Conservation (phyloP, 1,140 invertebrate genomes). For the Solen grandis region DNA sequence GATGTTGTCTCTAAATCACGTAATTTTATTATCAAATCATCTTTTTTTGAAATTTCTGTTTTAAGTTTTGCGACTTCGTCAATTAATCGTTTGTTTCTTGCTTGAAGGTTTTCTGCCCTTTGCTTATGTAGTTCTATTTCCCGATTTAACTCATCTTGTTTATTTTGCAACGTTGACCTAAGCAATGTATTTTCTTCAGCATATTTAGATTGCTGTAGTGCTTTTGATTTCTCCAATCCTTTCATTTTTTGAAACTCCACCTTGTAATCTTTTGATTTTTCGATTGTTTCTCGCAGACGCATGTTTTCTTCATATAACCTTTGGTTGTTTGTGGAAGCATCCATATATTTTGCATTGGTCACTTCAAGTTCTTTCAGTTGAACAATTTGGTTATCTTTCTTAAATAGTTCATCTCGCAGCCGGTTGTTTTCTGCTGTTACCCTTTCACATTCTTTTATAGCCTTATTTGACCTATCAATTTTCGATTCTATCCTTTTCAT, state of each 20-base stretch:
- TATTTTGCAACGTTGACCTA: conserved; percentile 33
- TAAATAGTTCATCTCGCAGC: conserved; percentile 36
- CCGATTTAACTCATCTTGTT: conserved; percentile 28
- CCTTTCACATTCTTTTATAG: conserved; percentile 27
- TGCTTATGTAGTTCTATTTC: conserved; percentile 50
- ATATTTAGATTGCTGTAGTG: conserved; percentile 1
- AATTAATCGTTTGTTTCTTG: conserved; percentile 37
- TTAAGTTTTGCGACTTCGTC: conserved; percentile 42
- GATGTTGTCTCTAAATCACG: conserved; percentile 9
- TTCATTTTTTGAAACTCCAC: conserved; percentile 34
- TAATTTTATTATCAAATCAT: conserved; percentile 46
- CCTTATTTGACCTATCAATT: conserved; percentile 21
- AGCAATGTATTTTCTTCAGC: conserved; percentile 42
- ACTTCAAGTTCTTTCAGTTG: conserved; percentile 40
- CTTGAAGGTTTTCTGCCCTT: conserved; percentile 23
- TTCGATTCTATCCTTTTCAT: conserved; percentile 32
- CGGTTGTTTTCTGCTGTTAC: conserved; percentile 28
- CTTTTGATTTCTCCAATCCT: conserved; percentile 22
- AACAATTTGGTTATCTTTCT: conserved; percentile 40
- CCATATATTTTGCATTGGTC: conserved; percentile 42
- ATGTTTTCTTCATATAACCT: conserved; percentile 51
- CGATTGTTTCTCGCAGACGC: conserved; percentile 31
- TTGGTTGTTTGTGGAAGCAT: conserved; percentile 45
- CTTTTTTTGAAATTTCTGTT: conserved; percentile 27
- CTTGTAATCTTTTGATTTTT: conserved; percentile 51